A percentile compares a stretch with the other conserved stretches of the same genome.
Evolutionary conservation across 2,888 invertebrate species (phyloP).

Genomic region (Blomia tropicalis): DNA sequence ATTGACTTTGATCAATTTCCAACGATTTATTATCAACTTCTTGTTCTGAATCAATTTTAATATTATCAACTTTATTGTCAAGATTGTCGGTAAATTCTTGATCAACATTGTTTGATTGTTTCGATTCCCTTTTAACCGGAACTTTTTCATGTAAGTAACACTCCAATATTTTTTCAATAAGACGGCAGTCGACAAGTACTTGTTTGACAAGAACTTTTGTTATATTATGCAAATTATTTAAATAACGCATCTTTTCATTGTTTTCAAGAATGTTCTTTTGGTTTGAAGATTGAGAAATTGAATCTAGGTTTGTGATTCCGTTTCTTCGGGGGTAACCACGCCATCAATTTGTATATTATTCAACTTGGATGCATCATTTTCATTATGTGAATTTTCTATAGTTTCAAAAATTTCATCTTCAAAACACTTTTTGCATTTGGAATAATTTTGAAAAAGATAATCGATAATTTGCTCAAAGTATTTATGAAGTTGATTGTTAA

Average conservation of each 20-base stretch:
- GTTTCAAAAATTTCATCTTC: too few relatives aligned
- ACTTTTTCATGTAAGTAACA: conserved; percentile 18
- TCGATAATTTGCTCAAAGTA: conserved; percentile 64
- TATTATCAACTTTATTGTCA: not conserved
- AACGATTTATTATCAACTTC: too few relatives aligned
- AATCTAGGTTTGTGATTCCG: too few relatives aligned
- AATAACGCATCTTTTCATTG: conserved; percentile 9
- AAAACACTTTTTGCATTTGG: too few relatives aligned
- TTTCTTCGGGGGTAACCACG: too few relatives aligned
- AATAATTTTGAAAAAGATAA: conserved; percentile 40
- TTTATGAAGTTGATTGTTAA: conserved; percentile 90
- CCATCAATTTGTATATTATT: not conserved
- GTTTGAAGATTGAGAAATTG: not conserved
- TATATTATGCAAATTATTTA: not conserved
- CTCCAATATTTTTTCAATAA: conserved; percentile 15
- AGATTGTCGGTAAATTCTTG: not conserved
- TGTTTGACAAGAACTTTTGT: conserved; percentile 13
- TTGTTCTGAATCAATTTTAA: not conserved
- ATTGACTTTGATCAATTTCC: not conserved
- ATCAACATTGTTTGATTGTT: not conserved
- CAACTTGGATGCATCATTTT: not conserved
- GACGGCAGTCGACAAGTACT: conserved; percentile 16
- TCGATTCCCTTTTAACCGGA: conserved; percentile 24
- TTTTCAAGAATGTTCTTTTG: not conserved
- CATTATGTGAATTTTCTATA: not conserved